These are phyloP conservation scores for Neogale vison DNA, from an alignment of 2,113 vertebrate species.

Conservation along the genomic window DNA sequence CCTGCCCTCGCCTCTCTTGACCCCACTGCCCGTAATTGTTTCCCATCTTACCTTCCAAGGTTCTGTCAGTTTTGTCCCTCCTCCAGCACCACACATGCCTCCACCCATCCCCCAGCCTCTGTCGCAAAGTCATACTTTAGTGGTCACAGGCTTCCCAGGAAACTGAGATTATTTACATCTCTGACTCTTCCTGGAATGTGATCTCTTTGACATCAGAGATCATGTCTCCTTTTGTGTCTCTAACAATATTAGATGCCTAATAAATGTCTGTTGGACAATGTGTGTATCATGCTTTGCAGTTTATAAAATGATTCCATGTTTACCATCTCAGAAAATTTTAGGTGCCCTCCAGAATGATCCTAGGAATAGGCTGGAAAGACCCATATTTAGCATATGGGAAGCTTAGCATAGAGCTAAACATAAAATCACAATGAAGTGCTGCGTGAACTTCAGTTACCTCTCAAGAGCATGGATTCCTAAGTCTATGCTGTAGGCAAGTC, in stretches of 20 bases:
- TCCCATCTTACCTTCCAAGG: not conserved
- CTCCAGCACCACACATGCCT: not conserved
- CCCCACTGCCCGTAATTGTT: not conserved
- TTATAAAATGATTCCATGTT: not conserved
- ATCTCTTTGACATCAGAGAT: not conserved
- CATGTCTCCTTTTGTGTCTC: not conserved
- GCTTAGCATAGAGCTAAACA: not conserved
- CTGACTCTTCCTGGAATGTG: not conserved
- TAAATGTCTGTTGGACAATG: not conserved
- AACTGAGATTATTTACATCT: not conserved
- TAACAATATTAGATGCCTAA: not conserved
- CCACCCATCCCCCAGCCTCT: not conserved
- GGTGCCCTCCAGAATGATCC: not conserved
- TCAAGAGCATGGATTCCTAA: not conserved
- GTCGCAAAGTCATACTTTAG: not conserved
- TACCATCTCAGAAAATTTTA: not conserved
- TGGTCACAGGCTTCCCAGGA: not conserved
- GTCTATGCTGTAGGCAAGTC: not conserved
- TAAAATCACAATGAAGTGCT: not conserved
- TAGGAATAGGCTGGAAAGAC: not conserved
- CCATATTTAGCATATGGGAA: slow-evolving; percentile 34
- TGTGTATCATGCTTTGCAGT: not conserved
- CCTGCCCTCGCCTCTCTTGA: not conserved
- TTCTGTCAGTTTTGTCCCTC: not conserved
- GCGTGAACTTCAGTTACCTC: not conserved